Evolutionary conservation across 2,113 vertebrate genomes (phyloP).

Genomic region (Colistium nudipinnis): DNA sequence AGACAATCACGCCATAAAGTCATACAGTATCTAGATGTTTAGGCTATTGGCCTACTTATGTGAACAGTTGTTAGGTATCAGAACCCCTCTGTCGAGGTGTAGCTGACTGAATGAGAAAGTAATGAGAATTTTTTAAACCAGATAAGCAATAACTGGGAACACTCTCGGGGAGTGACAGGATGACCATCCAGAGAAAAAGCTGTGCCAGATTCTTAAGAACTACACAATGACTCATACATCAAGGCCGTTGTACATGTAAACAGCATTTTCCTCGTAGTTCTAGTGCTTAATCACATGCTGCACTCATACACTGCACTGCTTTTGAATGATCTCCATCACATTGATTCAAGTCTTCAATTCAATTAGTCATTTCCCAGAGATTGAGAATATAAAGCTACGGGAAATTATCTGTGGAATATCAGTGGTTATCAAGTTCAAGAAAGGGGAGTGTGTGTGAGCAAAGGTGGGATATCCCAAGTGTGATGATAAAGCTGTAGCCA

Average conservation of each 20-base stretch:
- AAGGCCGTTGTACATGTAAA: constrained; percentile 64
- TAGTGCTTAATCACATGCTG: constrained; percentile 54
- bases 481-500: constrained; percentile 19
- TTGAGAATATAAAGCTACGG: neutral
- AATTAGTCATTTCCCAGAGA: constrained; percentile 27
- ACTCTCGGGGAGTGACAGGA: constrained; percentile 43
- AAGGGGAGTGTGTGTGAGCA: constrained; percentile 11
- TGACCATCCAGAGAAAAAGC: constrained; percentile 40
- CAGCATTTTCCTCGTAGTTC: constrained; percentile 68
- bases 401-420: neutral
- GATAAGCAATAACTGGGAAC: constrained; percentile 35
- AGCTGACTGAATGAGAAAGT: neutral
- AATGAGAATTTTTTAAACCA: constrained; percentile 25
- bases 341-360: constrained; percentile 39
- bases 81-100: constrained; percentile 2
- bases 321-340: constrained; percentile 17
- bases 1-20: neutral
- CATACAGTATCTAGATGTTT: neutral
- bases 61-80: constrained; percentile 50
- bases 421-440: constrained; percentile 12
- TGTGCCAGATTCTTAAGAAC: constrained; percentile 62
- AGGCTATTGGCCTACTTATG: constrained; percentile 21
- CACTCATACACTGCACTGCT: constrained; percentile 11
- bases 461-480: neutral
- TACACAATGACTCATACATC: constrained; percentile 70